These are phyloP conservation scores for Hapalemur alaotrensis DNA, from an alignment of 2,797 vertebrate species.

Conservation along the genomic window DNA sequence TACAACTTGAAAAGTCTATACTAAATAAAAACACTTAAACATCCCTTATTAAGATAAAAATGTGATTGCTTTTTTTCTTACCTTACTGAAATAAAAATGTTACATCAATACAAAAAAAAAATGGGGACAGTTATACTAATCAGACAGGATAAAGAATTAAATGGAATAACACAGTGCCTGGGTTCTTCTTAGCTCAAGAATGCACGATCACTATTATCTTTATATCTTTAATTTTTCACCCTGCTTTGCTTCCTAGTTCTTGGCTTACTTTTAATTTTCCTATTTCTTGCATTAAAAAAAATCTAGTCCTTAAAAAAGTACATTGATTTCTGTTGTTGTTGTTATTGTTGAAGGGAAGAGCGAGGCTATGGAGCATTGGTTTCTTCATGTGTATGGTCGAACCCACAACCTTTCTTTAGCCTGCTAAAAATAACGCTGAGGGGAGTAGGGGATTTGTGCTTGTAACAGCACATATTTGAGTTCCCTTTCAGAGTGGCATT, in stretches of 20 bases:
- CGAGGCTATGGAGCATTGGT: fast-evolving
- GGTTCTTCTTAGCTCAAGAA: not conserved
- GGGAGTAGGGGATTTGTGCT: not conserved
- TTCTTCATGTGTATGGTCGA: not conserved
- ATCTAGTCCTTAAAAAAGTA: not conserved
- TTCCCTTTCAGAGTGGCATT: not conserved
- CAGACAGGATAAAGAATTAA: not conserved
- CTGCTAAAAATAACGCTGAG: slow-evolving; percentile 33
- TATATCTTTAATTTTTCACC: not conserved
- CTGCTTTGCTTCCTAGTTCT: not conserved
- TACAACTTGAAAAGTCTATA: not conserved
- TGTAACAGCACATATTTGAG: not conserved
- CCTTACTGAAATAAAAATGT: not conserved
- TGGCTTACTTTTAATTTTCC: not conserved
- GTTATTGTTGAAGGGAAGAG: not conserved
- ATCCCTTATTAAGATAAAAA: not conserved
- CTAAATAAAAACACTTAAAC: not conserved
- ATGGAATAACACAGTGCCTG: not conserved
- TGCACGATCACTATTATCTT: not conserved
- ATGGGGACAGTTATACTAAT: not conserved
- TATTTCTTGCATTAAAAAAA: not conserved
- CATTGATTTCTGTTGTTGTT: not conserved
- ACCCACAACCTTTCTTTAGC: not conserved
- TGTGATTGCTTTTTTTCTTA: not conserved
- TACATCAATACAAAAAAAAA: not conserved